Evolutionary conservation across 1,140 invertebrate genomes (phyloP), one percentile per base, ranked within the genome.

Genomic region (Drosophila arizonae): DNA sequence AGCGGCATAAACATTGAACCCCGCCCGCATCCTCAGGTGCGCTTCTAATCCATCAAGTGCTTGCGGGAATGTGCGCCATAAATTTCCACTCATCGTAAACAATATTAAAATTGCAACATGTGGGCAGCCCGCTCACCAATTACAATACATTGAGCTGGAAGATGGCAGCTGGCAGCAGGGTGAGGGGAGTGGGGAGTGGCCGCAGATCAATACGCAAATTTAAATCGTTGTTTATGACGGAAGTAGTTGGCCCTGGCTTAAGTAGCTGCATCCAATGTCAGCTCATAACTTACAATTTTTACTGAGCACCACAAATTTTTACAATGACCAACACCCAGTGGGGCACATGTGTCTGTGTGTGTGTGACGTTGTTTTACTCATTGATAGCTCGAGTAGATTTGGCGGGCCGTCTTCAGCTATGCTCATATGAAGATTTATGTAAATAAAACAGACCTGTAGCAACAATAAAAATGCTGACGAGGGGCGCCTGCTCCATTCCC

Each of bases 71-170:
- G 79, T 82, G 79, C 65, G 75, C 74, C 72, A 81, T 86, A 86
- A 86, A 88, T 86, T 87, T 76, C 67, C 64, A 65, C 68, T 72
- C 77, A 72, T 63, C 64, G 76, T 86, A 86, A 86, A 86, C 84
- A 86, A 87, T 72, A 87, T 88, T 82, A 73, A 86, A 87, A 77
- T 79, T 86, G 82, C 84, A 86, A 65, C 79, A 88, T 87, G 82
- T 86, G 79, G 67, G 71, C 71, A 78, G 72, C 43, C 58, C 48
- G 46, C 58, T 50, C 15, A 36, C 30, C 48, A 41, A 56, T 43
- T 61, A 28, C 36, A 60, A 15, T n/a, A 50, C 36, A 6, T 17
- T 17, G n/a, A 10, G 8, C 43, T 24, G 10, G n/a, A 15, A 1
- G 30, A 28, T 28, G 17, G 17, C 17, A 17, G 17, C 17, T 17